A percentile compares a stretch with the other conserved stretches of the same genome.
Evolutionary conservation across 2,888 invertebrate species (phyloP).

Genomic region (Rotaria socialis): DNA sequence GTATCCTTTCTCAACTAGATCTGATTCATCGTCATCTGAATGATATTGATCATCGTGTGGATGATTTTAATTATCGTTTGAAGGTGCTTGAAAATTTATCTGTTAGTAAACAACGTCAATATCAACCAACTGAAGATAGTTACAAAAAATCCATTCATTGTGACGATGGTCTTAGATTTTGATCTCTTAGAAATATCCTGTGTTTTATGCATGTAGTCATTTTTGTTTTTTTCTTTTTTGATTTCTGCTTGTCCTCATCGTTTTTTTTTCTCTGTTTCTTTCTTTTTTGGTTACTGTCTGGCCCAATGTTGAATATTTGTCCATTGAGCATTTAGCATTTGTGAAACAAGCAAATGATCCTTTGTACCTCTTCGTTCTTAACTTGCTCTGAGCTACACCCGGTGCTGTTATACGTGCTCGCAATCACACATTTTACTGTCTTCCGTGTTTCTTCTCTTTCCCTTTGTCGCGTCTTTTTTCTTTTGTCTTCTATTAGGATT

Average conservation of each 20-base stretch:
- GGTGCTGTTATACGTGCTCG: not conserved
- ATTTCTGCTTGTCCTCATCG: not conserved
- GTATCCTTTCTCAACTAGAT: not conserved
- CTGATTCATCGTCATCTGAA: not conserved
- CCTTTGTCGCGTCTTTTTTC: not conserved
- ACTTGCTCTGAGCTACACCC: not conserved
- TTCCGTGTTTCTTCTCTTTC: not conserved
- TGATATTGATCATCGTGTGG: not conserved
- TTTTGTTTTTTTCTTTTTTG: not conserved
- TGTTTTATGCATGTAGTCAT: not conserved
- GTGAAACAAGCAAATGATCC: not conserved
- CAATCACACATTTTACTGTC: slow-evolving; percentile 18
- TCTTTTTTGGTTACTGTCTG: not conserved
- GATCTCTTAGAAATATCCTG: not conserved
- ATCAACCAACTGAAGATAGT: not conserved
- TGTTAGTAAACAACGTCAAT: not conserved
- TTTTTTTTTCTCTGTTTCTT: not conserved
- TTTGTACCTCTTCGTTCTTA: not conserved
- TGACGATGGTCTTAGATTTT: not conserved
- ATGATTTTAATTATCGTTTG: not conserved
- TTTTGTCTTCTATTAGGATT: not conserved
- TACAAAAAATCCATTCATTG: not conserved
- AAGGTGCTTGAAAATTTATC: not conserved
- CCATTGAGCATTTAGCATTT: not conserved
- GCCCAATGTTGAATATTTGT: slow-evolving; percentile 10